A percentile compares a stretch with the other conserved stretches of the same genome.
Conservation (phyloP, 2,888 invertebrate species). For the Eurois occulta region DNA sequence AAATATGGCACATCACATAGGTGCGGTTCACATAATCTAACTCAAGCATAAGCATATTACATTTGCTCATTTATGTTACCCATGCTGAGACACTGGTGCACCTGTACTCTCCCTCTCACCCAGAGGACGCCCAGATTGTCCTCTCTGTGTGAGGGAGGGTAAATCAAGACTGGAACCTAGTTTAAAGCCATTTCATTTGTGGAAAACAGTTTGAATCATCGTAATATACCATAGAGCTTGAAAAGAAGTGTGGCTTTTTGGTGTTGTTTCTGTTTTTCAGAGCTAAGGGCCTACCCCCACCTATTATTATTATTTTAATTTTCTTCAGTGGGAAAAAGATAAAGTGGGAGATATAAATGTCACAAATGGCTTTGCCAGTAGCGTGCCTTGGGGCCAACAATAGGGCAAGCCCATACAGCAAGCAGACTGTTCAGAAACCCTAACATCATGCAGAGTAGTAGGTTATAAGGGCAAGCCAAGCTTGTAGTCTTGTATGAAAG, state of each 20-base stretch:
- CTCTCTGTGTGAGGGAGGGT: not conserved
- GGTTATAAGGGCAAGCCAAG: no score
- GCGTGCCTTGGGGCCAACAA: no score
- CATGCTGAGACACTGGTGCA: not conserved
- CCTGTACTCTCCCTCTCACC: not conserved
- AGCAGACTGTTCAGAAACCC: no score
- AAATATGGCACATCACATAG: constrained; percentile 5
- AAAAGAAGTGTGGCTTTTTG: not conserved
- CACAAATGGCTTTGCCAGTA: not conserved
- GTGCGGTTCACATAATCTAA: not conserved
- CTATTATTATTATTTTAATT: not conserved
- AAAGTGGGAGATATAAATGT: not conserved
- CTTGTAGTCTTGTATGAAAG: no score
- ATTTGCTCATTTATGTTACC: not conserved
- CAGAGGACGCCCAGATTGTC: not conserved
- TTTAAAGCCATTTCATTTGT: not conserved
- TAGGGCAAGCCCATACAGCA: no score
- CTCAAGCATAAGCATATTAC: not conserved
- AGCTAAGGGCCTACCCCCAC: not conserved
- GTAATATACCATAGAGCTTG: not conserved
- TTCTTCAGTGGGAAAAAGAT: not conserved
- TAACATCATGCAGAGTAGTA: no score
- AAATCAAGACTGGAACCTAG: not conserved
- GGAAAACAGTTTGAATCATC: not conserved
- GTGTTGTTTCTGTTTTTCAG: not conserved